phyloP scores from a whole-genome alignment of 1,140 invertebrate species.

The Callitettix versicolor region DNA sequence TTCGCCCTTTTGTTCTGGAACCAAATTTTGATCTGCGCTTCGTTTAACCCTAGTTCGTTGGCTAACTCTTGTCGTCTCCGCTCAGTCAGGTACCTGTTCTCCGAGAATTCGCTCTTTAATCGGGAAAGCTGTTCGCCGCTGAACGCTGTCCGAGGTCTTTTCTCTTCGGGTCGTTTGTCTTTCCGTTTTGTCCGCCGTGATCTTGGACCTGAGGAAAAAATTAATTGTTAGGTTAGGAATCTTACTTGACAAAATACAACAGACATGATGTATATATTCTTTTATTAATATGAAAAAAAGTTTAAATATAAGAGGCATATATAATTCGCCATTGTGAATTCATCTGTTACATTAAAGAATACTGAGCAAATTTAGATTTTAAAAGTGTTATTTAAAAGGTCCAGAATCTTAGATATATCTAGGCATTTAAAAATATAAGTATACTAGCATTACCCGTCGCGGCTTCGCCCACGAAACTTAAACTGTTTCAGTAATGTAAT shows the following conservation, averaged over 20 bases:
- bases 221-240: background rate
- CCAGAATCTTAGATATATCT: no score
- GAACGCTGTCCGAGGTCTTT: constrained; percentile 94
- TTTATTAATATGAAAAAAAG: background rate
- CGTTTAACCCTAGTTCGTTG: constrained; percentile 83
- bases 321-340: no score
- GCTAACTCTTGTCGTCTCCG: constrained; percentile 83
- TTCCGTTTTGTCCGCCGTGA: constrained; percentile 71
- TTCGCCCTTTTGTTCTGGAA: constrained; percentile 98
- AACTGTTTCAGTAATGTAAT: no score
- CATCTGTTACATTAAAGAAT: no score
- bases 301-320: background rate
- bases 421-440: no score
- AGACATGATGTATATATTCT: background rate
- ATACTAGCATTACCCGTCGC: no score
- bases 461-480: no score
- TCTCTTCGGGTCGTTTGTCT: constrained; percentile 63
- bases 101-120: constrained; percentile 88
- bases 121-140: constrained; percentile 87
- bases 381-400: no score
- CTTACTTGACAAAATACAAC: background rate
- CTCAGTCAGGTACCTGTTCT: constrained; percentile 93
- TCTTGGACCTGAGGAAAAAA: constrained; percentile 65
- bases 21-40: constrained; percentile 98
- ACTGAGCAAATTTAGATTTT: no score